Evolutionary conservation across 2,888 invertebrate genomes (phyloP).

Genomic region (Phyto melanocephala): DNA sequence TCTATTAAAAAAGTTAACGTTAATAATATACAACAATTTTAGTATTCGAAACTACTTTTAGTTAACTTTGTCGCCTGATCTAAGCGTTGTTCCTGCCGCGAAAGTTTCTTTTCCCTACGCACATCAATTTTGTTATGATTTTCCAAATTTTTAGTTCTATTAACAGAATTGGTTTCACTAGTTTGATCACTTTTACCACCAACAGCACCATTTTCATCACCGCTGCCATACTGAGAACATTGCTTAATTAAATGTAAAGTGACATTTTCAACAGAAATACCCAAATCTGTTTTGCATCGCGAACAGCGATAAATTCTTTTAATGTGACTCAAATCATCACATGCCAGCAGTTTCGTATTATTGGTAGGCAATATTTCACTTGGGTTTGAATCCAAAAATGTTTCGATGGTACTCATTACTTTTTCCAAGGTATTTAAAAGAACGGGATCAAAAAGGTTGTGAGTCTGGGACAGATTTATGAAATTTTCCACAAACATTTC

Average conservation of each 20-base stretch:
- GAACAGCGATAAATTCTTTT: constrained; percentile 68
- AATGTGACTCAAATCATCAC: constrained; percentile 67
- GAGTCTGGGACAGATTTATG: constrained; percentile 49
- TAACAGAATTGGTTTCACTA: not conserved
- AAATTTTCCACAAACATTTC: constrained; percentile 70
- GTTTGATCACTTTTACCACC: not conserved
- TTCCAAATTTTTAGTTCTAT: not conserved
- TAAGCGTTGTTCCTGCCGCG: constrained; percentile 1
- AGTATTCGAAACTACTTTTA: constrained; percentile 59
- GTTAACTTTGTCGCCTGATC: constrained; percentile 55
- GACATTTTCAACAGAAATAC: constrained; percentile 69
- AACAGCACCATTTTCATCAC: not conserved
- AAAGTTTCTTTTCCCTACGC: not conserved
- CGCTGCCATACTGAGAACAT: constrained; percentile 58
- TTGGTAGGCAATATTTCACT: constrained; percentile 64
- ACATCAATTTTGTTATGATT: not conserved
- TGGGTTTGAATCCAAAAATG: constrained; percentile 69
- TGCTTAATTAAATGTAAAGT: constrained; percentile 68
- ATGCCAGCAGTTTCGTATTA: constrained; percentile 66
- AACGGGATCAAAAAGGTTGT: constrained; percentile 69
- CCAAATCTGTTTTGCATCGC: constrained; percentile 68
- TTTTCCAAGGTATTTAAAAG: constrained; percentile 68
- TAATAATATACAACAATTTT: not conserved
- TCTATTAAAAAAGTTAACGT: constrained; percentile 63
- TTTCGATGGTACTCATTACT: constrained; percentile 71